Evolutionary conservation across 2,888 invertebrate genomes (phyloP).

Genomic region (Aradus depressus): DNA sequence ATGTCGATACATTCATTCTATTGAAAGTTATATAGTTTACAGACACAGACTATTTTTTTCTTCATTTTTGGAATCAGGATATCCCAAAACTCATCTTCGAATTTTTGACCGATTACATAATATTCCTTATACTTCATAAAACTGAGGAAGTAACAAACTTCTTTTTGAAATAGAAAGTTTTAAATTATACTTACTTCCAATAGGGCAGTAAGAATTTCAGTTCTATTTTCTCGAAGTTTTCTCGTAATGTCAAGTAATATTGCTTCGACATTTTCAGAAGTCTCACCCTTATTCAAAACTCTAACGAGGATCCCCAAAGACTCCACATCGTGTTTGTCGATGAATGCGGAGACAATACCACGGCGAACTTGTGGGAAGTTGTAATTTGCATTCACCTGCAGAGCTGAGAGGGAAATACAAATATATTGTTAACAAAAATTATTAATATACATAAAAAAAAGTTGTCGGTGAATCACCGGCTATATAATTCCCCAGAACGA

Average conservation of each 20-base stretch:
- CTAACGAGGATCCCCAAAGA: conserved; percentile 52
- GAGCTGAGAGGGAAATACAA: conserved; percentile 29
- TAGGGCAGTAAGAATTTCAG: conserved; percentile 37
- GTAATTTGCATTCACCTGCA: conserved; percentile 48
- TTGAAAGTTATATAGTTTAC: no score
- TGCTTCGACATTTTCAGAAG: conserved; percentile 40
- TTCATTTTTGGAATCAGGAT: no score
- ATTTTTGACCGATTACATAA: no score
- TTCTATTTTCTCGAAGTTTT: conserved; percentile 39
- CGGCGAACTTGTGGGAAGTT: conserved; percentile 43
- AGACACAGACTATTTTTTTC: no score
- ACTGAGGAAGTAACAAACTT: no score
- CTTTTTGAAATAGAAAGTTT: no score
- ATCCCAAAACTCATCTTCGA: no score
- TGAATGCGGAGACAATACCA: conserved; percentile 47
- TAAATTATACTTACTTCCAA: conserved; percentile 9
- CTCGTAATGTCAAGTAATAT: conserved; percentile 44
- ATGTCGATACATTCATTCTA: no score
- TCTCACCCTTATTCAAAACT: conserved; percentile 37
- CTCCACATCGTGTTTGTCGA: conserved; percentile 48
- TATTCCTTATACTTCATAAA: no score
- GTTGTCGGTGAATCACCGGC: no score
- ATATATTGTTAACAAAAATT: not conserved
- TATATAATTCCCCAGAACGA: no score
- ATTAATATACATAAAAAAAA: no score